phyloP scores from a whole-genome alignment of 1,140 invertebrate genomes.

The Reticulitermes speratus region DNA sequence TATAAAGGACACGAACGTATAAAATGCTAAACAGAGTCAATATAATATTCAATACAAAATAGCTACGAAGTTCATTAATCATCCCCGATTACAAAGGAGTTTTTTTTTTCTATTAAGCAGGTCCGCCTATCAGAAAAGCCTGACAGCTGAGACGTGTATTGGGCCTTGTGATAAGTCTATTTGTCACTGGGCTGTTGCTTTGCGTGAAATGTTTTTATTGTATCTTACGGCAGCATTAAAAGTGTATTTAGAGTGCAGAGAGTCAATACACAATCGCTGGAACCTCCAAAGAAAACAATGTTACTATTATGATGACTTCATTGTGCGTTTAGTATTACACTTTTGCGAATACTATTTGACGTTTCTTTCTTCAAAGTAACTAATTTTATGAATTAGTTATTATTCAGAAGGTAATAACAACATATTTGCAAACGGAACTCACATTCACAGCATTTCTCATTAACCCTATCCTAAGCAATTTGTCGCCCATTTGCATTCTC shows the following conservation, averaged over 20 bases:
- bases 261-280: neutral
- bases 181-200: neutral
- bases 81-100: neutral
- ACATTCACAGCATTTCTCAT: no score
- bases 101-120: neutral
- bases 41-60: neutral
- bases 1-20: neutral
- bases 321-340: no score
- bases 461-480: no score
- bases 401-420: no score
- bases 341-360: no score
- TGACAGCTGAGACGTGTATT: neutral
- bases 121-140: neutral
- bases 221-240: neutral
- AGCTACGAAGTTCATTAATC: neutral
- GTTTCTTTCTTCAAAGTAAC: no score
- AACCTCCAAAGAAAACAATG: no score
- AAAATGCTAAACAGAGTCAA: neutral
- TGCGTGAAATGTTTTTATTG: neutral
- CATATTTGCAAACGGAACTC: no score
- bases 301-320: no score
- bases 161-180: neutral
- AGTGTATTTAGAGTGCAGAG: neutral
- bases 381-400: no score
- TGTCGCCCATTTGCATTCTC: no score